Percentiles rank a stretch among this genome's conserved stretches.
Evolutionary conservation across 2,113 vertebrate genomes (phyloP).

Genomic region (Malurus elegans): DNA sequence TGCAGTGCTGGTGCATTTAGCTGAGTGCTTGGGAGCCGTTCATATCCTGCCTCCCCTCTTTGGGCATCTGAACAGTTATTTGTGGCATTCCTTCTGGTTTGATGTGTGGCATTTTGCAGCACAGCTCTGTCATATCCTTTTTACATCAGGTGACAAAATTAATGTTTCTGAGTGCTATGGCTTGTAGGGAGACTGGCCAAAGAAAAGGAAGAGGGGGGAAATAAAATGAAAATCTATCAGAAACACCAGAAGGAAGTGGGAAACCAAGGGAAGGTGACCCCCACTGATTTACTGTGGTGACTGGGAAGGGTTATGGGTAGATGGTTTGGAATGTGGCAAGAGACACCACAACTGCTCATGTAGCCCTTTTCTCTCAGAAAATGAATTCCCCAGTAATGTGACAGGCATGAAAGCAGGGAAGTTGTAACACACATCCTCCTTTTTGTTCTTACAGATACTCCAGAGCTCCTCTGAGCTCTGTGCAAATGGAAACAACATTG

Average conservation of each 20-base stretch:
- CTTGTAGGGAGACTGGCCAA: background rate
- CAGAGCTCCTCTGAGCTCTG: background rate
- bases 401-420: background rate
- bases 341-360: background rate
- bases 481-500: background rate
- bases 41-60: background rate
- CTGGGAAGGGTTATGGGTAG: background rate
- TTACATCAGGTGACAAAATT: background rate
- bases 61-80: background rate
- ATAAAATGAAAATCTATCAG: background rate
- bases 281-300: background rate
- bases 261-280: background rate
- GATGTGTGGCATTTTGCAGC: slow-evolving; percentile 2
- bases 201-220: background rate
- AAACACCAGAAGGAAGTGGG: background rate
- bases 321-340: background rate
- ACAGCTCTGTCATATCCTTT: background rate
- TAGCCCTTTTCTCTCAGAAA: background rate
- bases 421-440: background rate
- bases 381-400: background rate
- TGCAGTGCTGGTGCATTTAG: background rate
- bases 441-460: background rate
- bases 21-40: background rate
- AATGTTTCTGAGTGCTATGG: background rate
- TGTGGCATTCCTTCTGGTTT: slow-evolving; percentile 11